Evolutionary conservation across 2,888 invertebrate species (phyloP).

Genomic region (Dorcus hopei): DNA sequence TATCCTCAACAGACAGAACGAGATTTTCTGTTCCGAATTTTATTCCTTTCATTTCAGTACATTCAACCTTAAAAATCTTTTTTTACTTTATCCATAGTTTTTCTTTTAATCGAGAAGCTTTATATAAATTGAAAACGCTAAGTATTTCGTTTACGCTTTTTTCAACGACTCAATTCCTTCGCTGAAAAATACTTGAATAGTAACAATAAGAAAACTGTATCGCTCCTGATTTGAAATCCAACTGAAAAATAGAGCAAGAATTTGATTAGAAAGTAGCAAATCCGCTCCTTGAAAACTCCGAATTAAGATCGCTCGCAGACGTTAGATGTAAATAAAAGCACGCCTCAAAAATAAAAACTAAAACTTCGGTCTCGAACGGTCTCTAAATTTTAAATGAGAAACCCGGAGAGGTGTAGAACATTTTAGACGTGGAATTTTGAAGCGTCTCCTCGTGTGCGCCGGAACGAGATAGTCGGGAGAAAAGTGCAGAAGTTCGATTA

Average conservation of each 20-base stretch:
- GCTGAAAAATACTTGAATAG: too few species aligned
- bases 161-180: too few species aligned
- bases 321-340: conserved; percentile 2
- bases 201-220: too few species aligned
- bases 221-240: too few species aligned
- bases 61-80: too few species aligned
- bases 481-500: conserved; percentile 25
- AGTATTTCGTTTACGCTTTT: too few species aligned
- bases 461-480: not conserved
- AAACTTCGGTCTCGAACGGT: not conserved
- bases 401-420: not conserved
- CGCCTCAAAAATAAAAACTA: not conserved
- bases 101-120: too few species aligned
- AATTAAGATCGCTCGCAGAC: conserved; percentile 2
- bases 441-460: not conserved
- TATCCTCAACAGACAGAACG: too few species aligned
- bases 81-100: too few species aligned
- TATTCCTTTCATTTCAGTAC: too few species aligned
- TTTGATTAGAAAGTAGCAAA: not conserved
- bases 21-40: too few species aligned
- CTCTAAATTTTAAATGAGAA: conserved; percentile 3
- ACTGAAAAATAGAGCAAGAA: not conserved
- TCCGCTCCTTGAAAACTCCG: not conserved
- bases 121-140: too few species aligned
- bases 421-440: conserved; percentile 2